These are phyloP conservation scores for Diarsia rubi DNA, from an alignment of 2,888 invertebrate genomes.

Conservation along the genomic window DNA sequence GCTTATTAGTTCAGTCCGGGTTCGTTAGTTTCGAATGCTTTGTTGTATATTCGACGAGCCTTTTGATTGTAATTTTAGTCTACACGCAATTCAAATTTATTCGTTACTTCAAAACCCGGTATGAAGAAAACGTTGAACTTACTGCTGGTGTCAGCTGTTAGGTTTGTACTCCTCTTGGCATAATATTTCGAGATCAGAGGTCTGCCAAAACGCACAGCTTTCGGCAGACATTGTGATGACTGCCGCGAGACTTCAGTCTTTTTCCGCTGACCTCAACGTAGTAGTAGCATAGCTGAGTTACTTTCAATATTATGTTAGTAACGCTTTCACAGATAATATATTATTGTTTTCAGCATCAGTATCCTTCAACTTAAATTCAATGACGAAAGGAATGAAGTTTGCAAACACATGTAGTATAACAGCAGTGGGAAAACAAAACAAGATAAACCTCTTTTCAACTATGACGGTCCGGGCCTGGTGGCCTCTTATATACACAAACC, in stretches of 20 bases:
- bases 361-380: constrained; percentile 59
- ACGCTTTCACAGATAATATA: neutral
- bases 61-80: neutral
- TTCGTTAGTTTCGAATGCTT: neutral
- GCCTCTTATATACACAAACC: constrained; percentile 88
- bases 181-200: neutral
- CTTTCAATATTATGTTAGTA: neutral
- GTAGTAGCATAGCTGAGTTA: neutral
- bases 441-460: constrained; percentile 92
- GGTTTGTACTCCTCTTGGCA: neutral
- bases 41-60: neutral
- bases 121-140: neutral
- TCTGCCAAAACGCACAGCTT: too few species aligned
- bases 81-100: neutral
- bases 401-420: constrained; percentile 86
- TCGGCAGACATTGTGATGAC: neutral
- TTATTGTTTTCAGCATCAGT: constrained; percentile 56
- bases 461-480: constrained; percentile 93
- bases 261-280: neutral
- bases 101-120: neutral
- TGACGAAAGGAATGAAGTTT: constrained; percentile 89
- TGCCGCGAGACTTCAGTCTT: neutral
- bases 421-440: constrained; percentile 83
- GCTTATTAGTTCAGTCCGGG: neutral
- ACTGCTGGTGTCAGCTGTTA: too few species aligned